Conservation (phyloP, 2,888 invertebrate genomes). For the Coecobrya sp. region DNA sequence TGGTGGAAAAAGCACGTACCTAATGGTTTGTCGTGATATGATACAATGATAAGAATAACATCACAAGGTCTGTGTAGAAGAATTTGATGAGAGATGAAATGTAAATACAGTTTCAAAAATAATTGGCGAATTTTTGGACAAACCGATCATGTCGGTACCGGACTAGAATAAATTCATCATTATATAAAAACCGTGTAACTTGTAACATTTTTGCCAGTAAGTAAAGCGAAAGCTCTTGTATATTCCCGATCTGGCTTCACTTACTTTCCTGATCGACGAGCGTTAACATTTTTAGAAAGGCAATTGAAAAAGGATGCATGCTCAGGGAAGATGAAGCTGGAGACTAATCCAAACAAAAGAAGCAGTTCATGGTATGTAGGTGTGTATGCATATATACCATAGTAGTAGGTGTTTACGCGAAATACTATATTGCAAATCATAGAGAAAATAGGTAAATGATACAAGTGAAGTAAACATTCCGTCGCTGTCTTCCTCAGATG, state of each 20-base stretch:
- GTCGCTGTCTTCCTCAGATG: slow-evolving; percentile 46
- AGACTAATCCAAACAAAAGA: slow-evolving; percentile 3
- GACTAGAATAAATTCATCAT: not conserved
- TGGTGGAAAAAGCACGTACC: no score
- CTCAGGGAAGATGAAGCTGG: not conserved
- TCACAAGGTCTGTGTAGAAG: no score
- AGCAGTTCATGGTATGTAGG: no score
- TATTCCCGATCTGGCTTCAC: not conserved
- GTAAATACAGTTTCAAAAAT: slow-evolving; percentile 51
- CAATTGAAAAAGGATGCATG: slow-evolving; percentile 36
- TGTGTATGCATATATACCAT: not conserved
- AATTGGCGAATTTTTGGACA: no score
- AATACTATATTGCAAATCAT: not conserved
- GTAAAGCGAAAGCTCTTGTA: not conserved
- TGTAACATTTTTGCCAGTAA: slow-evolving; percentile 22
- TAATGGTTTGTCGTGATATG: no score
- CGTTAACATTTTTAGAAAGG: slow-evolving; percentile 17
- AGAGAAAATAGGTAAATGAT: slow-evolving; percentile 39
- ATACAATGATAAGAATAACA: no score
- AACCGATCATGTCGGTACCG: no score
- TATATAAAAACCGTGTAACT: not conserved
- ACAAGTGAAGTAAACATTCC: slow-evolving; percentile 44
- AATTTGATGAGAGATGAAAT: not conserved
- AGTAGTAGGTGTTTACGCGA: not conserved
- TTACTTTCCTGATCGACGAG: not conserved